These are phyloP conservation scores for Leptopilina syphax DNA, from an alignment of 2,888 invertebrate genomes.

Conservation along the genomic window DNA sequence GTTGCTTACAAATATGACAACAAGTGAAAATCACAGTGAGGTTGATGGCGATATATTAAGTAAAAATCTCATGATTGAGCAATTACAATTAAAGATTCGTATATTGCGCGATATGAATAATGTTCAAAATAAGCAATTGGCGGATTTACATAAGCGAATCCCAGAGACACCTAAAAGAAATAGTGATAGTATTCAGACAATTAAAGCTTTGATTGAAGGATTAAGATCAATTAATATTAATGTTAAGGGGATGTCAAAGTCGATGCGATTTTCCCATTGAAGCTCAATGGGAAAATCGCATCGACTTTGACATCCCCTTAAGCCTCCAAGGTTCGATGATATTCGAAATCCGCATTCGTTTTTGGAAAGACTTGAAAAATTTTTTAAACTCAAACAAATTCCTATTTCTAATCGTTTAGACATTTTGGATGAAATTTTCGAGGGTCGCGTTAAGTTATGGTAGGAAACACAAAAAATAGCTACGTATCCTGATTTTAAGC, in stretches of 20 bases:
- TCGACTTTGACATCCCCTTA: too few relatives aligned
- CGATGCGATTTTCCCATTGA: too few relatives aligned
- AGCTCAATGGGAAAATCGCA: too few relatives aligned
- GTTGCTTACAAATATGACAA: too few relatives aligned
- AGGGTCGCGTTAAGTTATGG: conserved; percentile 44
- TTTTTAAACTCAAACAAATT: not conserved
- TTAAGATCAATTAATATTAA: conserved; percentile 17
- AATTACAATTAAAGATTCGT: not conserved
- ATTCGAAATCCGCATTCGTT: conserved; percentile 13
- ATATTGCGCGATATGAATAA: not conserved
- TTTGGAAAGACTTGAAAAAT: conserved; percentile 21
- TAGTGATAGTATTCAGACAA: too few relatives aligned
- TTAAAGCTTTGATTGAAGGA: not conserved
- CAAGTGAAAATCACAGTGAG: not conserved
- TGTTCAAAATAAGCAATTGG: not conserved
- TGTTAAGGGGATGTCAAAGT: too few relatives aligned
- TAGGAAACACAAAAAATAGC: conserved; percentile 35
- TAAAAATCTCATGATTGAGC: not conserved
- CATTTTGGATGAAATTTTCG: conserved; percentile 35
- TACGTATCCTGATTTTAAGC: conserved; percentile 36
- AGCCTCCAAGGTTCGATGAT: conserved; percentile 20
- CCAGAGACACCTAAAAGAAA: not conserved
- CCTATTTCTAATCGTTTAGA: conserved; percentile 9
- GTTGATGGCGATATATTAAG: not conserved
- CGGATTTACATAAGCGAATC: not conserved